A percentile compares a stretch with the other conserved stretches of the same genome.
Evolutionary conservation across 2,797 vertebrate species (phyloP).

Genomic region (Pygocentrus nattereri): DNA sequence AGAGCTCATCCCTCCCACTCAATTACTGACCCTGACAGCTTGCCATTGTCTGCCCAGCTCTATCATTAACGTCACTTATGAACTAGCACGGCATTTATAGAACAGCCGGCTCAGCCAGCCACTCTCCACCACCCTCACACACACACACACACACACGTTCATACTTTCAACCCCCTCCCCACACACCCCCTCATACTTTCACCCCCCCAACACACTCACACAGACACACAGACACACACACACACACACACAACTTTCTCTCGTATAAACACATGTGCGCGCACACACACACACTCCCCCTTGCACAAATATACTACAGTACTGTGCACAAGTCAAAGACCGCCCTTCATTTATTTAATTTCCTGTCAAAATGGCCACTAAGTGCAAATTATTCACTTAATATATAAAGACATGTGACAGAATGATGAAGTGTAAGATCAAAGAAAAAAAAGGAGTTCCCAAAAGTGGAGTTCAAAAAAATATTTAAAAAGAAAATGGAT

Average conservation of each 20-base stretch:
- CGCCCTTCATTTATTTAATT: too few relatives aligned
- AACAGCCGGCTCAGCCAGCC: conserved; percentile 59
- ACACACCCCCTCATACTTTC: background rate
- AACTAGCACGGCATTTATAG: conserved; percentile 67
- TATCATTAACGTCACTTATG: conserved; percentile 73
- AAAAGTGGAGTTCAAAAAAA: too few relatives aligned
- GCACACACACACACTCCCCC: background rate
- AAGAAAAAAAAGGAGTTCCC: too few relatives aligned
- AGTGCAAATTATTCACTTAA: too few relatives aligned
- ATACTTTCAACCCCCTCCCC: background rate
- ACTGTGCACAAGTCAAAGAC: too few relatives aligned
- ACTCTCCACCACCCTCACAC: conserved; percentile 58
- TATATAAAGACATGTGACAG: too few relatives aligned
- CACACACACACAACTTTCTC: conserved; percentile 26
- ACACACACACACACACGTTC: conserved; percentile 33
- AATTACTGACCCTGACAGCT: conserved; percentile 72
- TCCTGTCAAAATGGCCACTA: too few relatives aligned
- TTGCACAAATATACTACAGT: background rate
- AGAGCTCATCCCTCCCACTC: conserved; percentile 70
- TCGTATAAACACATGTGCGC: conserved; percentile 38
- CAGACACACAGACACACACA: background rate
- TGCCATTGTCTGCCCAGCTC: conserved; percentile 67
- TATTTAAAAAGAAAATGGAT: too few relatives aligned
- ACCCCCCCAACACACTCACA: background rate
- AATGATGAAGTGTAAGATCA: too few relatives aligned